Evolutionary conservation across 2,888 invertebrate genomes (phyloP), one percentile per base, ranked within the genome.

Genomic region (Clepsis dumicolana): DNA sequence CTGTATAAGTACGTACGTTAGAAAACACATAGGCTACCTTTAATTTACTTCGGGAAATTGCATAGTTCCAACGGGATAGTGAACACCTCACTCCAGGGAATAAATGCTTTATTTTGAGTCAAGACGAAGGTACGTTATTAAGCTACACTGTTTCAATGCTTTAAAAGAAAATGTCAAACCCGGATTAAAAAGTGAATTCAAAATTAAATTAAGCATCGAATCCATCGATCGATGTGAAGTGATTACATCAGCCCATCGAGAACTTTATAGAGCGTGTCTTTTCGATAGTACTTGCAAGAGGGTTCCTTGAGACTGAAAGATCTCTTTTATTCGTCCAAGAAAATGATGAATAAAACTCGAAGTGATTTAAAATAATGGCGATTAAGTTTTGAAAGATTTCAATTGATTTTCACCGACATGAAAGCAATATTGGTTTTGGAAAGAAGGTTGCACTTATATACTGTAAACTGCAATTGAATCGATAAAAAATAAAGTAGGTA

Each of bases 211-310:
- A 4, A 61, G 61, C 44, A 48, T 50, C 16, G 53, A 56, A 62
- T 56, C 54, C 50, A 57, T 62, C 56, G 67, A 57, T 18, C 63
- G 54, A 4, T 12, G 57, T 14, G 56, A 63, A 63, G 57, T 68
- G 68, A 64, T 68, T 68, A 68, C 68, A 59, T 68, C 68, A 64
- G 68, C 29, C 52, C 63, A 68, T 68, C 32, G 59, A 41, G 32
- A 63, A 57, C 52, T 59, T 64, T 64, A 68, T 64, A 68, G 63
- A 59, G 52, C 68, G 63, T 64, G 52, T 38, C 62, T 24, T 50
- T 27, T 52, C 59, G 41, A 64, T 27, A 68, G 68, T 41, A 52
- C 68, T 68, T 52, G 50, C 48, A 48, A 52, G 59, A 59, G 57
- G 18, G 57, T 38, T 35, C 52, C 32, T 25, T 44, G 14, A 35